Conservation (phyloP, 1,140 invertebrate genomes). For the Frieseomelitta varia region DNA sequence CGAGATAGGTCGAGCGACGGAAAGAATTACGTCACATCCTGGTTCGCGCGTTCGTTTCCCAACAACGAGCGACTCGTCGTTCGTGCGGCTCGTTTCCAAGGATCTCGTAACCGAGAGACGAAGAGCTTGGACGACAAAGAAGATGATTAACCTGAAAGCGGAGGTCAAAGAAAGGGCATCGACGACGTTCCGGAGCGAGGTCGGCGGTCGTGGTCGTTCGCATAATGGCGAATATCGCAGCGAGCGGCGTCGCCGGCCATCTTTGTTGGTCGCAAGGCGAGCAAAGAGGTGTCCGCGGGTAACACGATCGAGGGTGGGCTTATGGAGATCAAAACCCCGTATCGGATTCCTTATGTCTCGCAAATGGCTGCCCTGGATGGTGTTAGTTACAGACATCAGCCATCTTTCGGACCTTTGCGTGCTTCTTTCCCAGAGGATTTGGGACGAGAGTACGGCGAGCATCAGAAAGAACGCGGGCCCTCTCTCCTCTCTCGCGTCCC, state of each 20-base stretch:
- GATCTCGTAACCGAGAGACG: slow-evolving; percentile 43
- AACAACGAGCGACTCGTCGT: slow-evolving; percentile 30
- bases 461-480: neutral
- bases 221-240: slow-evolving; percentile 63
- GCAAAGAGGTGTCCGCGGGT: slow-evolving; percentile 70
- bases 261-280: slow-evolving; percentile 64
- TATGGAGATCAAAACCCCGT: slow-evolving; percentile 79
- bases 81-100: slow-evolving; percentile 26
- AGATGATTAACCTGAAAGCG: slow-evolving; percentile 67
- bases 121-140: slow-evolving; percentile 64
- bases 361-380: slow-evolving; percentile 77
- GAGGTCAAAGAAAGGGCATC: slow-evolving; percentile 63
- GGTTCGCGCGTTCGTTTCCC: neutral
- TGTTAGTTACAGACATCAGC: slow-evolving; percentile 79
- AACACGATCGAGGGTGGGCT: slow-evolving; percentile 81
- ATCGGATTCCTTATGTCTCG: slow-evolving; percentile 77
- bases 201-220: slow-evolving; percentile 22
- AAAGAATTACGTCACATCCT: neutral
- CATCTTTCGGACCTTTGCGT: slow-evolving; percentile 76
- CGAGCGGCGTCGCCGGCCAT: slow-evolving; percentile 67
- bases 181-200: slow-evolving; percentile 31
- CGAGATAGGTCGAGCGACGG: neutral
- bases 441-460: neutral
- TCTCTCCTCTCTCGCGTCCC: no score
- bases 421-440: slow-evolving; percentile 66